A percentile compares a stretch with the other conserved stretches of the same genome.
phyloP scores from a whole-genome alignment of 2,888 invertebrate genomes.

The Pyralis farinalis region DNA sequence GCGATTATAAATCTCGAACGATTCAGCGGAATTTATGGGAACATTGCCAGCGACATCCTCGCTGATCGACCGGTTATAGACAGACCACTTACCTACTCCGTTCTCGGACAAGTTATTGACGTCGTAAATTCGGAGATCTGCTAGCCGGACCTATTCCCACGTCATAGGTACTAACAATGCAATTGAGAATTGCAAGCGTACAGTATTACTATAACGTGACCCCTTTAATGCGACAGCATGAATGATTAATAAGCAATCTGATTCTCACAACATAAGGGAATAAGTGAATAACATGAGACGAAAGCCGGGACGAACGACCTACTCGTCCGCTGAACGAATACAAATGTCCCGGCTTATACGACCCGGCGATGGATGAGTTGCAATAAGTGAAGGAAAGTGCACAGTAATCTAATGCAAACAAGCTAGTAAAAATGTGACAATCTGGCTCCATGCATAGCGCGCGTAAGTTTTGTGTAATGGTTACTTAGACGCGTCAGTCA shows the following conservation, averaged over 20 bases:
- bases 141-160: too few relatives aligned
- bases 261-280: slow-evolving; percentile 15
- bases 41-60: slow-evolving; percentile 46
- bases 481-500: too few relatives aligned
- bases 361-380: slow-evolving; percentile 36
- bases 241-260: slow-evolving; percentile 7
- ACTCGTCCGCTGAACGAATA: slow-evolving; percentile 62
- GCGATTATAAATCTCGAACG: slow-evolving; percentile 44
- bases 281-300: slow-evolving; percentile 46
- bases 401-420: slow-evolving; percentile 8
- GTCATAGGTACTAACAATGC: too few relatives aligned
- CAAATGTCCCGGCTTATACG: slow-evolving; percentile 54
- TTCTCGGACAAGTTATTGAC: slow-evolving; percentile 27
- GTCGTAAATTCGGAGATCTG: slow-evolving; percentile 26
- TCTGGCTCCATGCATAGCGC: too few relatives aligned
- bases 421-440: too few relatives aligned
- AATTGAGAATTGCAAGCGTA: not conserved
- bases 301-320: slow-evolving; percentile 80
- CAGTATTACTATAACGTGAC: not conserved
- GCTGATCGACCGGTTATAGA: slow-evolving; percentile 43
- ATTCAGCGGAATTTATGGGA: slow-evolving; percentile 52
- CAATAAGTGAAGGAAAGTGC: slow-evolving; percentile 35
- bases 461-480: too few relatives aligned
- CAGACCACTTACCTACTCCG: slow-evolving; percentile 30
- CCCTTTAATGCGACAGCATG: not conserved